These are phyloP conservation scores for Gambusia affinis DNA, from an alignment of 2,113 vertebrate species.

Conservation along the genomic window DNA sequence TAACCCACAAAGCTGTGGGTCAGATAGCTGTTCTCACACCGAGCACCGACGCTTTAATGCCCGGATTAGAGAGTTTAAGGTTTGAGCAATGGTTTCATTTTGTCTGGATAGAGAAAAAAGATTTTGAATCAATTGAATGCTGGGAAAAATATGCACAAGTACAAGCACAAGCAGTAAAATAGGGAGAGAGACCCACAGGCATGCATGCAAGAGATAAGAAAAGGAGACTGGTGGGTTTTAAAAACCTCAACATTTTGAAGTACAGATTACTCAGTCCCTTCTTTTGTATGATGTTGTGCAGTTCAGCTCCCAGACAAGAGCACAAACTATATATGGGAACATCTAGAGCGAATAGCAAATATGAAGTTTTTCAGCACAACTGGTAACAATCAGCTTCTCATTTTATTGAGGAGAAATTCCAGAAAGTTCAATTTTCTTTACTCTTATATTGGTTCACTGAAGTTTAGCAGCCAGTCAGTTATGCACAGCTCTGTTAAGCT, in stretches of 20 bases:
- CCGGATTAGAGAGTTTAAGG: constrained; percentile 19
- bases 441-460: too few species aligned
- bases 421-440: too few species aligned
- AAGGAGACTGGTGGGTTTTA: background rate
- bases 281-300: background rate
- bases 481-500: too few species aligned
- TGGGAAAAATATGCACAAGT: background rate
- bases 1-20: constrained; percentile 45
- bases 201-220: background rate
- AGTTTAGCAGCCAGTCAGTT: too few species aligned
- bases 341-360: background rate
- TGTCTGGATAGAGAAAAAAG: constrained; percentile 36
- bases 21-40: constrained; percentile 19
- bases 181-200: background rate
- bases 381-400: too few species aligned
- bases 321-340: background rate
- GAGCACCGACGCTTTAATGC: constrained; percentile 29
- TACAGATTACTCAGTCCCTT: background rate
- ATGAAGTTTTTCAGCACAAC: background rate
- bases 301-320: background rate
- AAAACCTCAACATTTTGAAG: background rate
- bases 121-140: constrained; percentile 39
- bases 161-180: background rate
- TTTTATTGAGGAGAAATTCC: too few species aligned
- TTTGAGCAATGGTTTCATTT: constrained; percentile 67